A percentile compares a stretch with the other conserved stretches of the same genome.
phyloP scores from a whole-genome alignment of 2,888 invertebrate genomes.

The Drosophila greeni region DNA sequence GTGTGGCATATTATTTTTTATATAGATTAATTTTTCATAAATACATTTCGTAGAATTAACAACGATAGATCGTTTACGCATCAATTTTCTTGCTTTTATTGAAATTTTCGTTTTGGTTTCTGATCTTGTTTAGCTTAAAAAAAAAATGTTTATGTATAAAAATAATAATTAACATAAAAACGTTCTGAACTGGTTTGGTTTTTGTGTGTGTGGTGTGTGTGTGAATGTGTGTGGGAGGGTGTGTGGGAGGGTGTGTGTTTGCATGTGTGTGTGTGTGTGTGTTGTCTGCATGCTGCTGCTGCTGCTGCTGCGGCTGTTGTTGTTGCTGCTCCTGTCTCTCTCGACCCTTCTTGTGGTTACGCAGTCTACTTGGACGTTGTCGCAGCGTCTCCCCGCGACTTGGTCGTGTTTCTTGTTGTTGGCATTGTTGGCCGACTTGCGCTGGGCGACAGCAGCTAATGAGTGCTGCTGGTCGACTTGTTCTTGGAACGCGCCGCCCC shows the following conservation, averaged over 20 bases:
- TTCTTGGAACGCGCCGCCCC: constrained; percentile 56
- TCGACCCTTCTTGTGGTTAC: neutral
- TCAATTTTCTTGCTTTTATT: constrained; percentile 56
- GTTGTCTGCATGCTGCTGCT: constrained; percentile 17
- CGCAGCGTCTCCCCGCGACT: constrained; percentile 15
- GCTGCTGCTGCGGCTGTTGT: constrained; percentile 14
- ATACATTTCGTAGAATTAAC: constrained; percentile 13
- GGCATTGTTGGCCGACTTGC: constrained; percentile 42
- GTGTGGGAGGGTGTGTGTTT: neutral
- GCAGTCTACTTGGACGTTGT: constrained; percentile 17
- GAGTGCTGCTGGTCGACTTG: constrained; percentile 39
- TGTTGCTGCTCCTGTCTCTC: constrained; percentile 29
- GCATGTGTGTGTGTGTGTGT: constrained; percentile 9
- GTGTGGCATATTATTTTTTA: constrained; percentile 3
- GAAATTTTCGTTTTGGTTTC: constrained; percentile 48
- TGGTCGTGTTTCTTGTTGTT: constrained; percentile 25
- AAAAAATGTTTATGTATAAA: constrained; percentile 62
- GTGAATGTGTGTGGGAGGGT: neutral
- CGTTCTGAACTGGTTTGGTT: constrained; percentile 74
- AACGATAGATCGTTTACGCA: constrained; percentile 28
- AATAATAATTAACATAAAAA: constrained; percentile 73
- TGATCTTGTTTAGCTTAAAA: constrained; percentile 48
- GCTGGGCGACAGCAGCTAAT: constrained; percentile 44
- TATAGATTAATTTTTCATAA: constrained; percentile 6
- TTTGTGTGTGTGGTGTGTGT: constrained; percentile 34